A percentile compares a stretch with the other conserved stretches of the same genome.
These are phyloP conservation scores for Lithophane socia DNA, from an alignment of 2,888 invertebrate species.

Conservation along the genomic window DNA sequence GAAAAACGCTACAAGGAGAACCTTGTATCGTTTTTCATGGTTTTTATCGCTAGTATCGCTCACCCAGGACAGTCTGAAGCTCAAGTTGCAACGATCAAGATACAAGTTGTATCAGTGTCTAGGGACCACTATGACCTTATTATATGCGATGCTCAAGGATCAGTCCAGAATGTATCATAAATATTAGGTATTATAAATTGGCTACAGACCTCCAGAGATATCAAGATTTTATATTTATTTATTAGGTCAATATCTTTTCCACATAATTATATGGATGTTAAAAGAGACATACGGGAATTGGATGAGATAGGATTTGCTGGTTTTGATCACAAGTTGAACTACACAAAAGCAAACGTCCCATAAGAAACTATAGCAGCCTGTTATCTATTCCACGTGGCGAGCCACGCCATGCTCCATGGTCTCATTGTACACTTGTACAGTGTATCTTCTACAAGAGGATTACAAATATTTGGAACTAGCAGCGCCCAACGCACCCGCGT, in stretches of 20 bases:
- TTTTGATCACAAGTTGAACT: constrained; percentile 1
- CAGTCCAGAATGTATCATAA: constrained; percentile 7
- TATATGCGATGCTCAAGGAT: constrained; percentile 13
- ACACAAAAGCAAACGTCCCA: too few relatives aligned
- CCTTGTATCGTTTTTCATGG: neutral
- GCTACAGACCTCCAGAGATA: constrained; percentile 10
- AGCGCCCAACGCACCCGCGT: too few relatives aligned
- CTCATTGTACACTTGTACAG: too few relatives aligned
- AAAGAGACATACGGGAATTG: neutral
- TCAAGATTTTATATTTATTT: constrained; percentile 34
- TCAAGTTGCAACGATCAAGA: constrained; percentile 20
- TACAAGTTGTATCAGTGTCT: constrained; percentile 9
- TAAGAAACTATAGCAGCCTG: constrained; percentile 23
- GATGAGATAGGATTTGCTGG: neutral
- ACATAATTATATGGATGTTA: constrained; percentile 3
- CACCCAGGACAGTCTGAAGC: neutral
- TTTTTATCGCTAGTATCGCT: neutral
- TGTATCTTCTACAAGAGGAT: neutral
- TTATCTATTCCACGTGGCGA: constrained; percentile 60
- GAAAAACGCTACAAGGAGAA: neutral
- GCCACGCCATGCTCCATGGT: constrained; percentile 44
- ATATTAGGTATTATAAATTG: constrained; percentile 29
- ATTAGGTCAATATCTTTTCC: constrained; percentile 9
- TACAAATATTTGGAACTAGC: neutral
- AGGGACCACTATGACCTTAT: constrained; percentile 42